Conservation (phyloP, 2,888 invertebrate species). For the Diarsia dahlii region DNA sequence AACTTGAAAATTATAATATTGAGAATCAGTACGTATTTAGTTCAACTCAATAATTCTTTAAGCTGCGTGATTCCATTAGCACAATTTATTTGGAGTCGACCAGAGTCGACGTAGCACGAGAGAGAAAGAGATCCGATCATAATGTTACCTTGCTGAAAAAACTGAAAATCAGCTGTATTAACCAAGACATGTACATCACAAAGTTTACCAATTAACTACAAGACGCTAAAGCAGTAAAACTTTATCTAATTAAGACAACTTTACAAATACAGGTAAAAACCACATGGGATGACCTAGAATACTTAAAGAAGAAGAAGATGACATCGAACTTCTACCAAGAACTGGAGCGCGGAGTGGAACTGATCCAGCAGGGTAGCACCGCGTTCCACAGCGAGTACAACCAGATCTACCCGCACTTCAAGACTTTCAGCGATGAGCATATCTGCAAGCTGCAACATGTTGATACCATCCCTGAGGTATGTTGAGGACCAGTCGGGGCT, state of each 20-base stretch:
- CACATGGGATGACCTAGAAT: conserved; percentile 81
- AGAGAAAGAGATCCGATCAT: background rate
- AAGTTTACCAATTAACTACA: background rate
- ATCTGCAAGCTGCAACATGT: conserved; percentile 82
- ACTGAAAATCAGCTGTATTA: background rate
- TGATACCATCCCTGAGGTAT: conserved; percentile 83
- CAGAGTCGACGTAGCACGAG: no score
- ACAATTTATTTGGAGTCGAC: no score
- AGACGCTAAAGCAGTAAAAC: background rate
- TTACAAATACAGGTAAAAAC: conserved; percentile 75
- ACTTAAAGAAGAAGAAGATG: conserved; percentile 82
- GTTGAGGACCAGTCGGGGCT: background rate
- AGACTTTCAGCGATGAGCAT: conserved; percentile 79
- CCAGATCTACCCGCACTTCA: conserved; percentile 80
- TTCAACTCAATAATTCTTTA: background rate
- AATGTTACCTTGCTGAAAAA: background rate
- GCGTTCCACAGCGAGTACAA: conserved; percentile 85
- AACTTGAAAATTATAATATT: background rate
- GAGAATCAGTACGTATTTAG: background rate
- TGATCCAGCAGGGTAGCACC: conserved; percentile 77
- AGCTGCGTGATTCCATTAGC: background rate
- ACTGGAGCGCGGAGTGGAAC: conserved; percentile 75
- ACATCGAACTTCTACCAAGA: conserved; percentile 80
- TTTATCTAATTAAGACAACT: background rate
- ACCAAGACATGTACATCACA: background rate